Conservation (phyloP, 2,797 vertebrate species). For the Takifugu rubripes region DNA sequence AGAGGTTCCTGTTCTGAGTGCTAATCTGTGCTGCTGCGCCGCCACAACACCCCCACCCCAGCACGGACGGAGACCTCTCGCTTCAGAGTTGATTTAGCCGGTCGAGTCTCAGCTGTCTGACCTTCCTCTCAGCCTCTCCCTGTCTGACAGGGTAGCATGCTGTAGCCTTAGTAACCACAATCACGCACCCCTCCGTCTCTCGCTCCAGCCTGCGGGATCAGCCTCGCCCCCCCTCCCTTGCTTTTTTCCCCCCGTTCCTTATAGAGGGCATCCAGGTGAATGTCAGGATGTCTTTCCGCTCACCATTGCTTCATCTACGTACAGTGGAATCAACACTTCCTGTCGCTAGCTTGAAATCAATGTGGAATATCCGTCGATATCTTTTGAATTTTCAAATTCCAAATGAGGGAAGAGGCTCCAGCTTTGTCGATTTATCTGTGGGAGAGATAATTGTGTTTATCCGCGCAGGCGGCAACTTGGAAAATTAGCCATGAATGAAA, state of each 20-base stretch:
- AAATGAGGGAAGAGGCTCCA: constrained; percentile 23
- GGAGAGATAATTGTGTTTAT: constrained; percentile 34
- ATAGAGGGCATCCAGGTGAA: constrained; percentile 59
- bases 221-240: background rate
- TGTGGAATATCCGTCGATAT: too few relatives aligned
- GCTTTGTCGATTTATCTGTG: constrained; percentile 34
- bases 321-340: too few relatives aligned
- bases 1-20: constrained; percentile 35
- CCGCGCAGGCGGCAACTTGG: constrained; percentile 31
- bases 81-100: constrained; percentile 67
- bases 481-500: constrained; percentile 50
- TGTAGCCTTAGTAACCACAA: constrained; percentile 66
- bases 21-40: constrained; percentile 49
- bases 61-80: constrained; percentile 47
- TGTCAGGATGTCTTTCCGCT: constrained; percentile 49
- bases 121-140: constrained; percentile 50
- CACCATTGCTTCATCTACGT: background rate
- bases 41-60: constrained; percentile 54
- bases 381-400: constrained; percentile 12
- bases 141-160: constrained; percentile 39
- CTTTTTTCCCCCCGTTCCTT: background rate
- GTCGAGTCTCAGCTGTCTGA: constrained; percentile 51
- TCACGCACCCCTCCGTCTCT: constrained; percentile 36
- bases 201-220: constrained; percentile 22
- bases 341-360: too few relatives aligned